Evolutionary conservation across 2,888 invertebrate species (phyloP).

Genomic region (Pseudococcus viburni): DNA sequence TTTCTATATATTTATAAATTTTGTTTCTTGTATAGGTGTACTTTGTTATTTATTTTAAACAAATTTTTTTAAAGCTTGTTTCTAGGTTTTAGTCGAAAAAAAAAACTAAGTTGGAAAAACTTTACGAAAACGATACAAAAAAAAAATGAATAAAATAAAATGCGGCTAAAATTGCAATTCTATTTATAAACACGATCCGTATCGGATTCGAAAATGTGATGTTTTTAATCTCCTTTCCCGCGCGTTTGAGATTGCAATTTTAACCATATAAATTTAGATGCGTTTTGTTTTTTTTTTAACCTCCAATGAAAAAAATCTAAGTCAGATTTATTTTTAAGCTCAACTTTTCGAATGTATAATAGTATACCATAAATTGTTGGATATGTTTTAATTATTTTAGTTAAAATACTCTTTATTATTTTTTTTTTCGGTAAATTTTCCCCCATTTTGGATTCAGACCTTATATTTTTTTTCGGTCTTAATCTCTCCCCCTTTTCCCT

Average conservation of each 20-base stretch:
- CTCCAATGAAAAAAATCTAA: conserved; percentile 65
- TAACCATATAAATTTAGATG: conserved; percentile 15
- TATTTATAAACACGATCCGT: conserved; percentile 33
- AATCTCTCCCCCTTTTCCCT: background rate
- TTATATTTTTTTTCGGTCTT: conserved; percentile 14
- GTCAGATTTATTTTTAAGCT: conserved; percentile 65
- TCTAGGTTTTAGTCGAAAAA: conserved; percentile 50
- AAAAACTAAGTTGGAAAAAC: background rate
- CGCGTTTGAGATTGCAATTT: conserved; percentile 42
- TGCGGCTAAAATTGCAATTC: conserved; percentile 32
- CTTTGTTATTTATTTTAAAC: conserved; percentile 62
- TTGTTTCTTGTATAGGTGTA: conserved; percentile 57
- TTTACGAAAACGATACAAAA: background rate
- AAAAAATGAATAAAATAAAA: conserved; percentile 19
- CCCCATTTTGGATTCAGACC: background rate
- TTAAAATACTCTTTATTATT: conserved; percentile 39
- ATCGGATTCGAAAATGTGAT: conserved; percentile 54
- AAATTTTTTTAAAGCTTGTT: conserved; percentile 58
- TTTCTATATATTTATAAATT: conserved; percentile 33
- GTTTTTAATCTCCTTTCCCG: conserved; percentile 29
- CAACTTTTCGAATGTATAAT: conserved; percentile 59
- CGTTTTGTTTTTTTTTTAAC: conserved; percentile 60
- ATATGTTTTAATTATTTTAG: conserved; percentile 65
- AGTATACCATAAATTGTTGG: conserved; percentile 63
- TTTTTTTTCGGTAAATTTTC: conserved; percentile 15